phyloP scores from a whole-genome alignment of 2,113 vertebrate species.

The Oenanthe melanoleuca region DNA sequence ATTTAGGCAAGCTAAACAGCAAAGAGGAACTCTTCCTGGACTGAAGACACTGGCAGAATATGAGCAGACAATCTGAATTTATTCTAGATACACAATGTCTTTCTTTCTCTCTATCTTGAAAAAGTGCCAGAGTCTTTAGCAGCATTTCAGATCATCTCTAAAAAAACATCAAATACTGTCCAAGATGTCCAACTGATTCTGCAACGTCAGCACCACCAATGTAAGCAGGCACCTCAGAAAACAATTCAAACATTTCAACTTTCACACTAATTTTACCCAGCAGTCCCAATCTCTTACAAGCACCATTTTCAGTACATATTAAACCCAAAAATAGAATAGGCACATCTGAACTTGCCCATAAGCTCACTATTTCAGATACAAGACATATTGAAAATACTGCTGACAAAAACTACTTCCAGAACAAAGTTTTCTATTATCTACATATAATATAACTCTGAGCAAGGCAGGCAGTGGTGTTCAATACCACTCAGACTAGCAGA shows the following conservation, averaged over 20 bases:
- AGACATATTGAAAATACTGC: not conserved
- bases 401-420: not conserved
- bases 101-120: not conserved
- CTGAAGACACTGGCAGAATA: not conserved
- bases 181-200: not conserved
- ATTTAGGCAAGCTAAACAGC: not conserved
- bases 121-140: not conserved
- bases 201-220: rapidly evolving
- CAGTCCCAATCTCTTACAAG: not conserved
- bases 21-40: not conserved
- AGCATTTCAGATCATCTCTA: not conserved
- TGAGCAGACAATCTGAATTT: not conserved
- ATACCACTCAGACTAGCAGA: not conserved
- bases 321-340: not conserved
- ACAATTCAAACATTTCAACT: not conserved
- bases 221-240: not conserved
- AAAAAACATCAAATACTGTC: not conserved
- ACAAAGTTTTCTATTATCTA: not conserved
- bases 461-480: not conserved
- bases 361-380: not conserved
- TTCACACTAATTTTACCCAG: not conserved
- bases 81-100: not conserved
- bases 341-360: not conserved
- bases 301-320: not conserved
- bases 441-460: not conserved